These are phyloP conservation scores for Gymnothorax reevesii DNA, from an alignment of 2,797 vertebrate genomes.

Conservation along the genomic window DNA sequence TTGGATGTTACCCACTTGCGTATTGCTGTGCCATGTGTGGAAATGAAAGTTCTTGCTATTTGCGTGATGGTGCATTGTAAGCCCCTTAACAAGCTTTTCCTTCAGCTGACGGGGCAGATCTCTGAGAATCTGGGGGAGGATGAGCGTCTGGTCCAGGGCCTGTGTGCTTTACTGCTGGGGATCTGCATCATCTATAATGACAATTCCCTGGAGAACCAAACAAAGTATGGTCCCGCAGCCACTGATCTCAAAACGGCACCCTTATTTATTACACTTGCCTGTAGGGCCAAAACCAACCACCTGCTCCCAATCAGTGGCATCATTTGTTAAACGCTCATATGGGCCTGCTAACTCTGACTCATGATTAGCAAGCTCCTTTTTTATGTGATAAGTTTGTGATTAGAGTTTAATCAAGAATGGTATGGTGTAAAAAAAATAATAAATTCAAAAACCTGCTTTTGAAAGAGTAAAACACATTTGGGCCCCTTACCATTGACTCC, in stretches of 20 bases:
- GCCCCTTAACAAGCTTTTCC: constrained; percentile 47
- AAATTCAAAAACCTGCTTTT: too few relatives aligned
- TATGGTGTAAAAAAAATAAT: too few relatives aligned
- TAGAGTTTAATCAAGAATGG: too few relatives aligned
- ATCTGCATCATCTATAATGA: constrained; percentile 98
- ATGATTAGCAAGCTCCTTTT: too few relatives aligned
- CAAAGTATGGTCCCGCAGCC: constrained; percentile 76
- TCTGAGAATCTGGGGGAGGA: constrained; percentile 97
- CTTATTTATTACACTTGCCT: too few relatives aligned
- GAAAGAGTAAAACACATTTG: too few relatives aligned
- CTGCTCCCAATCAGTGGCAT: background rate
- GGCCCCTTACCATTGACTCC: too few relatives aligned
- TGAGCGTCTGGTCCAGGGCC: constrained; percentile 92
- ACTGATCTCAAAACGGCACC: background rate
- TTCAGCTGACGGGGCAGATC: constrained; percentile 95
- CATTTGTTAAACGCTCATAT: background rate
- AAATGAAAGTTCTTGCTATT: background rate
- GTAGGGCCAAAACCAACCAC: background rate
- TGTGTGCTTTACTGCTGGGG: constrained; percentile 91
- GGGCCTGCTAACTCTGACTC: background rate
- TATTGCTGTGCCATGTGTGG: too few relatives aligned
- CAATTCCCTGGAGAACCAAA: constrained; percentile 94
- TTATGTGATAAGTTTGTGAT: too few relatives aligned
- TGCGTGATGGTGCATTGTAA: background rate
- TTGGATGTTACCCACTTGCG: background rate